Conservation (phyloP, 1,140 invertebrate species). For the Drosophila pachea region DNA sequence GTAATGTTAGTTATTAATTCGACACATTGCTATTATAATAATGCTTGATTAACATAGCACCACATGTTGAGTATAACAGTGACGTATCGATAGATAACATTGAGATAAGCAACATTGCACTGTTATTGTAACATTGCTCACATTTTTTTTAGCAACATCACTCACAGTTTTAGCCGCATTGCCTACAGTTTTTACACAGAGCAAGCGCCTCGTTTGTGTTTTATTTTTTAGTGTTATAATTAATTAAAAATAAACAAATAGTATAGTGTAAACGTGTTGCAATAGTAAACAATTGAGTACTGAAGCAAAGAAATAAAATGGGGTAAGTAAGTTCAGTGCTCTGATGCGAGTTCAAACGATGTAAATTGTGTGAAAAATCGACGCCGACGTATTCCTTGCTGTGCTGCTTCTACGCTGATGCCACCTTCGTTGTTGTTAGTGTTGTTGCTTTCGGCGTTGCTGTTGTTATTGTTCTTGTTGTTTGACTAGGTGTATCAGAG, state of each 20-base stretch:
- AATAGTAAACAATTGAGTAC: conserved; percentile 37
- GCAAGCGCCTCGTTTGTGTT: conserved; percentile 51
- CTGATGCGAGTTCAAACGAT: conserved; percentile 11
- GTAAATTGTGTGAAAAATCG: conserved; percentile 67
- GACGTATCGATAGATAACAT: conserved; percentile 1
- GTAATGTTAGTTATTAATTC: background rate
- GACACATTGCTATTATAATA: background rate
- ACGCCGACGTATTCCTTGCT: conserved; percentile 58
- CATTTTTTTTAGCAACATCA: conserved; percentile 23
- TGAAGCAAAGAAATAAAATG: conserved; percentile 54
- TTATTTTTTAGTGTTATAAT: conserved; percentile 61
- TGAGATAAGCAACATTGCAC: background rate
- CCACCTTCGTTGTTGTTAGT: conserved; percentile 26
- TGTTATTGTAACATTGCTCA: conserved; percentile 21
- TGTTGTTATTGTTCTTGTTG: conserved; percentile 36
- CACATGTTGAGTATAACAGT: background rate
- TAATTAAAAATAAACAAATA: conserved; percentile 50
- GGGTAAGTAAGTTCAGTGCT: conserved; percentile 50
- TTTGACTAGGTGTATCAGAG: conserved; percentile 21
- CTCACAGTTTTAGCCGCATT: conserved; percentile 45
- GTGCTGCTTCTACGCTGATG: conserved; percentile 16
- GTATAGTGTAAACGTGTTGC: conserved; percentile 44
- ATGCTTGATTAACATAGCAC: background rate
- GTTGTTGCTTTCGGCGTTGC: conserved; percentile 22
- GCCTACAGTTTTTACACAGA: conserved; percentile 41